Evolutionary conservation across 2,888 invertebrate species (phyloP), one percentile per base, ranked within the genome.

Genomic region (Lissonota sp.): DNA sequence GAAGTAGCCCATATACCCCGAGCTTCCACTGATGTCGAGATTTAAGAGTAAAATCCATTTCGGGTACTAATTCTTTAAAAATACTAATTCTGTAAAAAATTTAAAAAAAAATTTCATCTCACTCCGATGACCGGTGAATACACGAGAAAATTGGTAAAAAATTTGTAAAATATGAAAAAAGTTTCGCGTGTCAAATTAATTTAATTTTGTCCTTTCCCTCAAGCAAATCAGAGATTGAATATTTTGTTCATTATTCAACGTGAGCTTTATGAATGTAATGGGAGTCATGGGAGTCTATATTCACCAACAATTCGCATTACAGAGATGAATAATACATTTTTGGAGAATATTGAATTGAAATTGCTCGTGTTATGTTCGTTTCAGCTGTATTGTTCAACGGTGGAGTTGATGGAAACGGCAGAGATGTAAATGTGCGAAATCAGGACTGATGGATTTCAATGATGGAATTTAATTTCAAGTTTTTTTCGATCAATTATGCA

Each of bases 61-160:
- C 14, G 53, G 49, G 46, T 64, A 63, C 60, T 64, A 62, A 12
- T 60, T 63, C 66, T 44, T 26, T 12, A 4, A 37, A 60, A 66
- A n/a, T 64, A 63, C 60, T 64, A 62, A 12, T 60, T 63, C 66
- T 44, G 12, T 12, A 4, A 37, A 60, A 66, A n/a, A n/a, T n/a
- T 12, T 57, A 53, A 75, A 80, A 75, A 63, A 26, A 72, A 72
- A 62, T 62, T 55, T 46, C 62, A 6, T 10, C 53, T 76, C 26
- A 40, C 53, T 64, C 26, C 14, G 39, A 39, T 40, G 14, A 74
- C 40, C n/a, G n/a, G n/a, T n/a, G n/a, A n/a, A n/a, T n/a, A n/a
- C n/a, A n/a, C n/a, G n/a, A n/a, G n/a, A n/a, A n/a, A n/a, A n/a
- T n/a, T n/a, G n/a, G n/a, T n/a, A n/a, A n/a, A n/a, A n/a, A n/a